Percentiles rank a stretch among this genome's conserved stretches.
phyloP scores from a whole-genome alignment of 2,888 invertebrate genomes.

The Apotomis betuletana region DNA sequence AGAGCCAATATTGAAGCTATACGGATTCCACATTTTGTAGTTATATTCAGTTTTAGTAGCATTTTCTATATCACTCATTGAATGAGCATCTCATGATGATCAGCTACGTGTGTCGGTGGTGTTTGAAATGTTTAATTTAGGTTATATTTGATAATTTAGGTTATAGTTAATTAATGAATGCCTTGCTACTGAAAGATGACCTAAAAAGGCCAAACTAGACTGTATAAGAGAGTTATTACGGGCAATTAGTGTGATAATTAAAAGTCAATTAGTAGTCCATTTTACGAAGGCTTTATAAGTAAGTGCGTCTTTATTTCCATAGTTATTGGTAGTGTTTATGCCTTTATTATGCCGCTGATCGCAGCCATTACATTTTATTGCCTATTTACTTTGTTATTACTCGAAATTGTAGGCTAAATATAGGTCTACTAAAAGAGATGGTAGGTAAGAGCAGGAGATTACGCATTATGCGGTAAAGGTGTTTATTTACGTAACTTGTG shows the following conservation, averaged over 20 bases:
- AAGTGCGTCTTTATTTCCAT: slow-evolving; percentile 12
- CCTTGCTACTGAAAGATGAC: no score
- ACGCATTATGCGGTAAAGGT: background rate
- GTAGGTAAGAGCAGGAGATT: no score
- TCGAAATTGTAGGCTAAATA: background rate
- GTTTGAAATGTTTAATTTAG: no score
- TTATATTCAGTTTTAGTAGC: no score
- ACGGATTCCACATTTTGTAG: no score
- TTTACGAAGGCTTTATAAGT: background rate
- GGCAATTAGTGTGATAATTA: slow-evolving; percentile 4
- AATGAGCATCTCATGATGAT: no score
- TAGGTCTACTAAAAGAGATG: background rate
- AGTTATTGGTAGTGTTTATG: slow-evolving; percentile 5
- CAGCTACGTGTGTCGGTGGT: no score
- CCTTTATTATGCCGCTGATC: slow-evolving; percentile 10
- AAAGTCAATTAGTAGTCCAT: slow-evolving; percentile 16
- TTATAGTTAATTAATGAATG: no score
- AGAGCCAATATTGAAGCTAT: no score
- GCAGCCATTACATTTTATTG: slow-evolving; percentile 7
- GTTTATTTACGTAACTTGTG: background rate
- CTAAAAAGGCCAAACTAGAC: background rate
- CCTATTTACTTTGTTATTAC: background rate
- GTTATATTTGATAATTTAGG: no score
- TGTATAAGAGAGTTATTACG: background rate
- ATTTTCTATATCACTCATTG: no score